Conservation (phyloP, 2,888 invertebrate genomes). For the Pterostichus niger region DNA sequence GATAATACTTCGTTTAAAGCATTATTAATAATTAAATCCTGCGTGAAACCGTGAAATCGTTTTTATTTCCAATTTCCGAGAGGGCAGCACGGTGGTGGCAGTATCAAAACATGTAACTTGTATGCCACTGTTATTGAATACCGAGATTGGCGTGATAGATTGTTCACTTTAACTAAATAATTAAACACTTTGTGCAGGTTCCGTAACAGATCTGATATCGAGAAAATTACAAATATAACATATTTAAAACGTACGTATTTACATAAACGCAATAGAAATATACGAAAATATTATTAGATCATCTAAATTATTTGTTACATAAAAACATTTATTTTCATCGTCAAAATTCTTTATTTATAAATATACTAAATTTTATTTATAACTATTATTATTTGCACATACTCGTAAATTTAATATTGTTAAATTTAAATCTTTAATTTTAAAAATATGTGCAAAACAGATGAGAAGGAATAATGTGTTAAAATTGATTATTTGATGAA, state of each 20-base stretch:
- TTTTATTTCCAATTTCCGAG: constrained; percentile 25
- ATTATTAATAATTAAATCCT: constrained; percentile 26
- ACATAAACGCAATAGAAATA: constrained; percentile 4
- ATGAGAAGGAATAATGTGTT: too few species aligned
- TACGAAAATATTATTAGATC: not conserved
- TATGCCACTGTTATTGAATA: constrained; percentile 27
- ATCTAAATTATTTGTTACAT: not conserved
- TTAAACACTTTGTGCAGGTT: constrained; percentile 67
- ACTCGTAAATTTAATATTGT: too few species aligned
- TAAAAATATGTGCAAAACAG: too few species aligned
- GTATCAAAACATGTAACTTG: constrained; percentile 13
- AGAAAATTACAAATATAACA: constrained; percentile 28
- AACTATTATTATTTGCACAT: too few species aligned
- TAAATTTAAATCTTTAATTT: too few species aligned
- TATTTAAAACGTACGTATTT: not conserved
- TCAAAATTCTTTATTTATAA: too few species aligned
- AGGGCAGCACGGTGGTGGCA: too few species aligned
- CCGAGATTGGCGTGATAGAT: constrained; percentile 69
- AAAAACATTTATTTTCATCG: too few species aligned
- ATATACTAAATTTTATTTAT: too few species aligned
- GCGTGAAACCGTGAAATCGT: constrained; percentile 23
- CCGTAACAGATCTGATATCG: constrained; percentile 67
- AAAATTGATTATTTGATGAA: too few species aligned
- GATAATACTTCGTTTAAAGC: constrained; percentile 7
- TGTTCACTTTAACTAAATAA: constrained; percentile 68